Evolutionary conservation across 2,113 vertebrate genomes (phyloP).

Genomic region (Promerops cafer): DNA sequence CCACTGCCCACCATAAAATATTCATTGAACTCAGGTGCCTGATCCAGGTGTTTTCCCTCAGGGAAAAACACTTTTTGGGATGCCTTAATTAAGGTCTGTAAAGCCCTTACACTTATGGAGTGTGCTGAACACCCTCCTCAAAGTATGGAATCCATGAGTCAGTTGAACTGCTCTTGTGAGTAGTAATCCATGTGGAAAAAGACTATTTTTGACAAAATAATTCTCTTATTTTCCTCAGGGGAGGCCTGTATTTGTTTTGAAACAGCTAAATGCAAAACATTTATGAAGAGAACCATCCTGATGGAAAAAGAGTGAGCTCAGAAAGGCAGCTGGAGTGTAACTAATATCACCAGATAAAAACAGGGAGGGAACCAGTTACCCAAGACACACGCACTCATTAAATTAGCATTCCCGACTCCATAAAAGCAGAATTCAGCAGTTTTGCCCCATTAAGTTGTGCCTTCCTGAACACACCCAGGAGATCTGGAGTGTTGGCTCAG

Average conservation of each 20-base stretch:
- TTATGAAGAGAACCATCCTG: background rate
- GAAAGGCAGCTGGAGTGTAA: background rate
- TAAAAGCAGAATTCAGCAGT: slow-evolving; percentile 18
- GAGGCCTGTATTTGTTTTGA: background rate
- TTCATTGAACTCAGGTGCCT: background rate
- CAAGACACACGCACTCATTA: background rate
- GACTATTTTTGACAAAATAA: background rate
- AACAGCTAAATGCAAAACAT: background rate
- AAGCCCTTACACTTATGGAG: background rate
- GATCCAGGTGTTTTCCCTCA: background rate
- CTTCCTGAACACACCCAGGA: background rate
- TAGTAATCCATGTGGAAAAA: background rate
- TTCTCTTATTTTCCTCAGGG: background rate
- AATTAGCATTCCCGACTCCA: background rate
- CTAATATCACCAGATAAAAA: background rate
- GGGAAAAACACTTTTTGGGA: background rate
- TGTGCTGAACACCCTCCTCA: background rate
- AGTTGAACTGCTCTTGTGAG: background rate
- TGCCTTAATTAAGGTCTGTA: background rate
- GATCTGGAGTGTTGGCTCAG: background rate
- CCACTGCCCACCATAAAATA: background rate
- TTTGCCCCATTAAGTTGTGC: slow-evolving; percentile 25
- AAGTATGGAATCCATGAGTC: background rate
- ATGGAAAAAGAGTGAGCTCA: background rate
- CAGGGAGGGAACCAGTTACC: background rate